A percentile compares a stretch with the other conserved stretches of the same genome.
Evolutionary conservation across 2,888 invertebrate species (phyloP).

Genomic region (Zaprionus bogoriensis): DNA sequence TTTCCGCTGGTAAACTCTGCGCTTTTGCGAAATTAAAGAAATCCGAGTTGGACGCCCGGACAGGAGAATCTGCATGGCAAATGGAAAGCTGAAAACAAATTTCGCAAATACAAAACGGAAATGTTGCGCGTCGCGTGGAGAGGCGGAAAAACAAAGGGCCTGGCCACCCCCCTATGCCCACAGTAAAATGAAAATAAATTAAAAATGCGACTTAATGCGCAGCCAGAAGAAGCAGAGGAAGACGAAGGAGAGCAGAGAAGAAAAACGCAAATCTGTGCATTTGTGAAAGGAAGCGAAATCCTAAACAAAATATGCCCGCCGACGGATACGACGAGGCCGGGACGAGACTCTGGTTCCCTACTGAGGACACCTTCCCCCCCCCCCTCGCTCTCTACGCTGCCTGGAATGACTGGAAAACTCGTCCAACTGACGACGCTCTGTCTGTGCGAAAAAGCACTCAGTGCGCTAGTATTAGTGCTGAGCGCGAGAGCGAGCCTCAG

Average conservation of each 20-base stretch:
- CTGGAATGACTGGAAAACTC: conserved; percentile 40
- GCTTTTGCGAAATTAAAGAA: conserved; percentile 1
- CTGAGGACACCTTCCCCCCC: conserved; percentile 51
- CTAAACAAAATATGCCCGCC: conserved; percentile 69
- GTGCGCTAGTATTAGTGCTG: conserved; percentile 34
- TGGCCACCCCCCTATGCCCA: background rate
- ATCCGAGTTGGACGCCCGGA: conserved; percentile 9
- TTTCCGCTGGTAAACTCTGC: background rate
- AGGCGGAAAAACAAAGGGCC: conserved; percentile 27
- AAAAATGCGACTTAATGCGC: conserved; percentile 70
- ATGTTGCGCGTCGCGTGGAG: conserved; percentile 38
- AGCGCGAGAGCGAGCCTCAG: no score
- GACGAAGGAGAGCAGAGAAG: conserved; percentile 18
- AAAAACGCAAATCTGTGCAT: conserved; percentile 65
- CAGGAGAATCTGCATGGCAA: conserved; percentile 35
- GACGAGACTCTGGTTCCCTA: conserved; percentile 24
- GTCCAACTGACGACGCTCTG: conserved; percentile 66
- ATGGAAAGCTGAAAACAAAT: conserved; percentile 47
- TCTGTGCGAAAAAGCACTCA: conserved; percentile 60
- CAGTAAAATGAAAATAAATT: conserved; percentile 63
- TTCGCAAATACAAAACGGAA: conserved; percentile 70
- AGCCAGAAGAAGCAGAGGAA: no score
- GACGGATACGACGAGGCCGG: conserved; percentile 31
- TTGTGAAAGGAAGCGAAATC: conserved; percentile 67
- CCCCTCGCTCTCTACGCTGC: no score